Conservation (phyloP, 2,113 vertebrate species). For the Capreolus pygargus region DNA sequence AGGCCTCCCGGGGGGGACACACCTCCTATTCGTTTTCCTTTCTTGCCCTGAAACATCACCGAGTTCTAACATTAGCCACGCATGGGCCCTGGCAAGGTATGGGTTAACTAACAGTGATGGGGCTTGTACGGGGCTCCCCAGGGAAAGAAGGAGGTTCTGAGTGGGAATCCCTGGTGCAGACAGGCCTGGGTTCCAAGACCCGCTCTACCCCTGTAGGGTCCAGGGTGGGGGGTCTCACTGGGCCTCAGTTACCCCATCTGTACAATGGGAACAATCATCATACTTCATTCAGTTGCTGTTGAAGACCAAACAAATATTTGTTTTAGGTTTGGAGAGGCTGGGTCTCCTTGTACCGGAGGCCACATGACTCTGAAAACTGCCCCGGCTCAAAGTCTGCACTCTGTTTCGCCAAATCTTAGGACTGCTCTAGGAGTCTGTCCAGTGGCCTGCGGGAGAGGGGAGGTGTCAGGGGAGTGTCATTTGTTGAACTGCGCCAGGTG, state of each 20-base stretch:
- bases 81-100: too few relatives aligned
- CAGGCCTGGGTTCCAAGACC: neutral
- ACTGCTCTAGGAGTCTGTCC: neutral
- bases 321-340: neutral
- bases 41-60: neutral
- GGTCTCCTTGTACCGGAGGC: neutral
- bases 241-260: neutral
- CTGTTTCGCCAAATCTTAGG: neutral
- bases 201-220: neutral
- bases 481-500: neutral
- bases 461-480: neutral
- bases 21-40: neutral
- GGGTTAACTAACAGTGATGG: neutral
- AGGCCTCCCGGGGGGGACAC: neutral
- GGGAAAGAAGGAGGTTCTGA: neutral
- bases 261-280: neutral
- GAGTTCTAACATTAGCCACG: neutral
- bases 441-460: neutral
- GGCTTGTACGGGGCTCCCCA: neutral
- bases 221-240: accelerated
- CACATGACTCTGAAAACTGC: accelerated
- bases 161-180: neutral
- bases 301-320: neutral
- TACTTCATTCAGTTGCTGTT: neutral
- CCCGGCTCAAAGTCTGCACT: neutral